Percentiles rank a stretch among this genome's conserved stretches.
phyloP scores from a whole-genome alignment of 2,113 vertebrate species.

The Eudorcas thomsonii region DNA sequence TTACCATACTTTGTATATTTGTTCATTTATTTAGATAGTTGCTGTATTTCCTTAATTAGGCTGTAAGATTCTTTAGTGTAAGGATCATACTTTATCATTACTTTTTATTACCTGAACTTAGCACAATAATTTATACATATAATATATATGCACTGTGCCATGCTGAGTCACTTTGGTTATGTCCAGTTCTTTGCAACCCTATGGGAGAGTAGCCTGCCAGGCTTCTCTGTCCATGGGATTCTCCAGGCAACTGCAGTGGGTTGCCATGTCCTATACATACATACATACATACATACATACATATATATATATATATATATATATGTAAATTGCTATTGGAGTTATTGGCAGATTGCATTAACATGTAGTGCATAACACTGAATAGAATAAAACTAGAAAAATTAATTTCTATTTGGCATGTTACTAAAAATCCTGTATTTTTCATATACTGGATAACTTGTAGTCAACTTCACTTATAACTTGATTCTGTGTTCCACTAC shows the following conservation, averaged over 20 bases:
- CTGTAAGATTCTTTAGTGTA: neutral
- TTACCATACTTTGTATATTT: neutral
- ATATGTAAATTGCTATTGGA: neutral
- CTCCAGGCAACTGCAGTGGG: neutral
- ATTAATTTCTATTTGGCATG: neutral
- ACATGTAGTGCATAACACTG: neutral
- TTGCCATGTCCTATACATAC: neutral
- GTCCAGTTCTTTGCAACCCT: neutral
- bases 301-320: neutral
- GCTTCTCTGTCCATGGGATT: neutral
- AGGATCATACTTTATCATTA: neutral
- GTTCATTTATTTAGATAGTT: neutral
- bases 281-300: too few relatives aligned
- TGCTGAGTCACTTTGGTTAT: neutral
- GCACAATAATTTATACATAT: neutral
- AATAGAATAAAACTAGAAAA: neutral
- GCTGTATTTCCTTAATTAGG: constrained; percentile 22
- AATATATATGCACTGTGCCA: neutral
- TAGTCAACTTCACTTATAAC: neutral
- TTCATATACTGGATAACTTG: neutral
- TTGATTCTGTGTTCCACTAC: neutral
- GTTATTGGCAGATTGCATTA: constrained; percentile 17
- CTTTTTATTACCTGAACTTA: neutral
- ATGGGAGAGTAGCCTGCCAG: neutral
- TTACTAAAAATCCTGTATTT: neutral